phyloP scores from a whole-genome alignment of 2,888 invertebrate genomes.

The Thysanoteuthis rhombus region DNA sequence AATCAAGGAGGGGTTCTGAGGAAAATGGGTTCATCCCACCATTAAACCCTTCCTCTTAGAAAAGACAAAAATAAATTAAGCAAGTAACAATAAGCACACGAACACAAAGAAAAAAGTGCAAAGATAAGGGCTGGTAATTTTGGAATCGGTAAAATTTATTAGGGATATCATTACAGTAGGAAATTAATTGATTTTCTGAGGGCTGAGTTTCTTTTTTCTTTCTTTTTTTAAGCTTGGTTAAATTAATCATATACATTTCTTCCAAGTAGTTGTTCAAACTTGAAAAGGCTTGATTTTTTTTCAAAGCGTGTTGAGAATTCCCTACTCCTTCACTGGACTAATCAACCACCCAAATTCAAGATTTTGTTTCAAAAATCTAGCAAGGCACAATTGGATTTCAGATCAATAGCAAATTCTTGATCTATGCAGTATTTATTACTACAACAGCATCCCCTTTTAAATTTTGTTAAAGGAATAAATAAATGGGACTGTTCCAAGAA shows the following conservation, averaged over 20 bases:
- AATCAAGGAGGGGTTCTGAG: background rate
- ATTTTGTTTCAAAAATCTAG: background rate
- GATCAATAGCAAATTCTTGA: background rate
- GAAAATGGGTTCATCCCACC: background rate
- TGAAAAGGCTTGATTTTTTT: too few species aligned
- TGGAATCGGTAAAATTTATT: conserved; percentile 14
- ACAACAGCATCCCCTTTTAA: background rate
- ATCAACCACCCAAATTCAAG: too few species aligned
- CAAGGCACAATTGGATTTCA: conserved; percentile 1
- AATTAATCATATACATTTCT: background rate
- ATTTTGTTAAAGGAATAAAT: background rate
- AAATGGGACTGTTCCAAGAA: background rate
- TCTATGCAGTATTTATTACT: background rate
- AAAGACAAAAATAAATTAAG: background rate
- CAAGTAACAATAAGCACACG: background rate
- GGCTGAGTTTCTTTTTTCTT: background rate
- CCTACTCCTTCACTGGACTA: background rate
- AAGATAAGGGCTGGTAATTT: background rate
- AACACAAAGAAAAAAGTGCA: background rate
- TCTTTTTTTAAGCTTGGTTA: background rate
- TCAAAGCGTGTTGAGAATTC: background rate
- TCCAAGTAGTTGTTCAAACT: background rate
- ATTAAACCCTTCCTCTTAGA: background rate
- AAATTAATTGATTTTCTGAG: background rate
- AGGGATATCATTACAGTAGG: conserved; percentile 1